Conservation (phyloP, 2,113 vertebrate species). For the Dromas ardeola region DNA sequence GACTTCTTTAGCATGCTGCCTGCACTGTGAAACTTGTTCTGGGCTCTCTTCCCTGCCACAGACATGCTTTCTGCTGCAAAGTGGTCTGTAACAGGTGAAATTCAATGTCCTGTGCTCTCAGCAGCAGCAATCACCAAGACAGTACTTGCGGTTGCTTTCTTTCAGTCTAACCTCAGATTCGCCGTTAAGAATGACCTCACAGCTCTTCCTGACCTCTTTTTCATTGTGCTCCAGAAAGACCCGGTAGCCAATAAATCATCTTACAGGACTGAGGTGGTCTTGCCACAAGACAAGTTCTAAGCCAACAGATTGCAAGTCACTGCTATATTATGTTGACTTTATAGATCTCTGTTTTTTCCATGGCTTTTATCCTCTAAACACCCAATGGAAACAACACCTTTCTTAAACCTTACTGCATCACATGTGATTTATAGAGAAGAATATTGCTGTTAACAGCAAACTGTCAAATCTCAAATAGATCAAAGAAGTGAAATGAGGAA, state of each 20-base stretch:
- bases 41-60: background rate
- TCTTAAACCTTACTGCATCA: background rate
- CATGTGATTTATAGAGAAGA: conserved; percentile 60
- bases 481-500: conserved; percentile 63
- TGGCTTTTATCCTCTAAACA: background rate
- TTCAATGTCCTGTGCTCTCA: background rate
- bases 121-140: background rate
- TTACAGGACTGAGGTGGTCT: background rate
- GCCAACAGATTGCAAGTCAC: background rate
- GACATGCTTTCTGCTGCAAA: background rate
- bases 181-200: background rate
- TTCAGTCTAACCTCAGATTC: background rate
- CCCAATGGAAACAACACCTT: background rate
- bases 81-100: background rate
- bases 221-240: background rate
- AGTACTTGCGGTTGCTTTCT: background rate
- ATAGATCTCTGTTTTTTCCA: background rate
- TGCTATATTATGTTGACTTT: background rate
- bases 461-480: conserved; percentile 67
- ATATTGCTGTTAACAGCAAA: conserved; percentile 47
- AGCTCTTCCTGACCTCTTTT: background rate
- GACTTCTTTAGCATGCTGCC: background rate
- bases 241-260: background rate
- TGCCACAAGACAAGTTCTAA: background rate
- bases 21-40: background rate